Base-by-base conservation (phyloP, 2,113 vertebrate genomes). In the Sphyrna mokarran region DNA sequence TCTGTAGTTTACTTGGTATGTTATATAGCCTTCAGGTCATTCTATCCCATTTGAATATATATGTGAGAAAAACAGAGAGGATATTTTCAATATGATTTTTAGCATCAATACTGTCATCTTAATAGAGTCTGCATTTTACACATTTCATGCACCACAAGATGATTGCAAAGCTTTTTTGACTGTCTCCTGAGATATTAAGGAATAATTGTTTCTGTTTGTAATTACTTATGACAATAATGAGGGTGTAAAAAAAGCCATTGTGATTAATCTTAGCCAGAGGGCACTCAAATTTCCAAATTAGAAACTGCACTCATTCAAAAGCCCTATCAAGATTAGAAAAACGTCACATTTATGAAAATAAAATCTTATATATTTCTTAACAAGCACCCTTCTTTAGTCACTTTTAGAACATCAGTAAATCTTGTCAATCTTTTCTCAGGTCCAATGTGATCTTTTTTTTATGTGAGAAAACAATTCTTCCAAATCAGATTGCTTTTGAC, bases 241-340 rank as follows among this genome's bases (percentile, higher is more conserved):
- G 7, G 93, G 16, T 70, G 22, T 48, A 68, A 61, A 23, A 23
- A 70, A n/a, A 43, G 40, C 18, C 68, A 94, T 40, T 90, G 63
- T 70, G 93, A 94, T 94, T 94, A 70, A 94, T 94, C 40, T 70
- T 40, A 94, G n/a, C 93, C 68, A 70, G 40, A 94, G 93, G 58
- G n/a, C 10, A 70, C 37, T 69, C 93, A 23, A 23, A 70, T 70
- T 40, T 70, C 20, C 37, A 94, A 68, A 70, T 69, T 70, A 40
- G 66, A 94, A 94, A 43, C 68, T 94, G 37, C 66, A 69, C 37
- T 33, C 29, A 26, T 94, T 70, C n/a, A 70, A 94, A 43, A 94
- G 18, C 23, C 37, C 37, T 69, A 68, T 11, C 9, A 22, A 70
- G 40, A 70, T 70, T 70, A 7, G 66, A 43, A 69, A 68, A 94